phyloP scores from a whole-genome alignment of 2,888 invertebrate genomes.

The Colostygia pectinataria region DNA sequence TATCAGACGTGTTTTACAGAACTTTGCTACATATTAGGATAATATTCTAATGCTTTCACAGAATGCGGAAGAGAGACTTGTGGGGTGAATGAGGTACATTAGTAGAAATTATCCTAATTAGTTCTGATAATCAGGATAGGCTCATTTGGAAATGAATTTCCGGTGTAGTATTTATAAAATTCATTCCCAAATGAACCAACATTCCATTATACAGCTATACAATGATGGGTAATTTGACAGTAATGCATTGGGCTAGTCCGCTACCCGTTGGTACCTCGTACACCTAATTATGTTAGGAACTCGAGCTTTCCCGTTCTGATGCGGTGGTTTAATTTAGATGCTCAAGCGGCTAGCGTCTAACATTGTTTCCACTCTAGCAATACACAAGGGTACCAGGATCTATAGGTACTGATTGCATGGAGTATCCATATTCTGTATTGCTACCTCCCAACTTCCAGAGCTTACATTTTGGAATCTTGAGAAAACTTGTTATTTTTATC shows the following conservation, averaged over 20 bases:
- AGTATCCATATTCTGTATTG: too few relatives aligned
- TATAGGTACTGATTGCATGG: too few relatives aligned
- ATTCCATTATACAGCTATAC: too few relatives aligned
- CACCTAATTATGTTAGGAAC: slow-evolving; percentile 1
- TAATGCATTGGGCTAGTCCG: slow-evolving; percentile 8
- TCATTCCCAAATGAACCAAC: too few relatives aligned
- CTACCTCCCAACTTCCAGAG: too few relatives aligned
- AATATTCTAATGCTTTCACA: background rate
- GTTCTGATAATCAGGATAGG: slow-evolving; percentile 7
- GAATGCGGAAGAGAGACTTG: slow-evolving; percentile 3
- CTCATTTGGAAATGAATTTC: slow-evolving; percentile 8
- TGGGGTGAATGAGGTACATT: slow-evolving; percentile 7
- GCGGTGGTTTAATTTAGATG: background rate
- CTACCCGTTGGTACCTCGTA: background rate
- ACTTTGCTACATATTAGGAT: slow-evolving; percentile 8
- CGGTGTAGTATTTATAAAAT: too few relatives aligned
- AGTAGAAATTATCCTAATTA: slow-evolving; percentile 12
- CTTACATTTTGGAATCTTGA: too few relatives aligned
- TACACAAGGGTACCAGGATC: too few relatives aligned
- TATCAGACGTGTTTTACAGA: too few relatives aligned
- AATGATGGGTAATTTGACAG: slow-evolving; percentile 7
- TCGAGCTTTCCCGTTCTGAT: background rate
- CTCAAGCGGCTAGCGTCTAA: background rate
- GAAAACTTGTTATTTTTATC: too few relatives aligned
- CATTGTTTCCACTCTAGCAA: too few relatives aligned